Percentiles rank a stretch among this genome's conserved stretches.
phyloP scores from a whole-genome alignment of 1,140 invertebrate species.

The Pogonognathellus flavescens region DNA sequence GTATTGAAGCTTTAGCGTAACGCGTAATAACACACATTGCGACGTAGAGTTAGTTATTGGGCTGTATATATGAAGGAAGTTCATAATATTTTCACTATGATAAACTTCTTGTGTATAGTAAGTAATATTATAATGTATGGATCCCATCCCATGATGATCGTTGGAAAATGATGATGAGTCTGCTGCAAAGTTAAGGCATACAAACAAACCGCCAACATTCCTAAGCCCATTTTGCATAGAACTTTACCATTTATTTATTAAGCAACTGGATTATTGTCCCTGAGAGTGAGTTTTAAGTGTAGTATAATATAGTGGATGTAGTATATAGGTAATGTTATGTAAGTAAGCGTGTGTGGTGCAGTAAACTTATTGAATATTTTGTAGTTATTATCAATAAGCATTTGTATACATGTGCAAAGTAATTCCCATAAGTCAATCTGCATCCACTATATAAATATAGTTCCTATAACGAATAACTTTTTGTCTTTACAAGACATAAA shows the following conservation, averaged over 20 bases:
- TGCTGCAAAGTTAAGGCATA: constrained; percentile 20
- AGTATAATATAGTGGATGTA: too few species aligned
- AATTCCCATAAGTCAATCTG: neutral
- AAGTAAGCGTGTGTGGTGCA: too few species aligned
- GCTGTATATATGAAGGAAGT: too few species aligned
- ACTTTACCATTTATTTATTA: constrained; percentile 32
- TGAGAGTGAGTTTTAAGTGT: neutral
- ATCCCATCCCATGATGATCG: neutral
- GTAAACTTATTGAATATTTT: too few species aligned
- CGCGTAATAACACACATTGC: too few species aligned
- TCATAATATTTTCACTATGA: neutral
- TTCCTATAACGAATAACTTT: too few species aligned
- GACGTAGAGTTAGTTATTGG: too few species aligned
- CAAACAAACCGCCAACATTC: constrained; percentile 26
- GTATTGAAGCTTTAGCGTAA: neutral
- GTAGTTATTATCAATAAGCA: too few species aligned
- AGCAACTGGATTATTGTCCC: constrained; percentile 11
- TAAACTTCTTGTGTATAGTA: neutral
- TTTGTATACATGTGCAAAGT: neutral
- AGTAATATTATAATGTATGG: too few species aligned
- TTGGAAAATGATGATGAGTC: neutral
- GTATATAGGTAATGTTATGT: too few species aligned
- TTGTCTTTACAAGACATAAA: too few species aligned
- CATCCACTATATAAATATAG: neutral
- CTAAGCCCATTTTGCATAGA: neutral